Evolutionary conservation across 1,140 invertebrate species (phyloP).

Genomic region (Megalopta genalis): DNA sequence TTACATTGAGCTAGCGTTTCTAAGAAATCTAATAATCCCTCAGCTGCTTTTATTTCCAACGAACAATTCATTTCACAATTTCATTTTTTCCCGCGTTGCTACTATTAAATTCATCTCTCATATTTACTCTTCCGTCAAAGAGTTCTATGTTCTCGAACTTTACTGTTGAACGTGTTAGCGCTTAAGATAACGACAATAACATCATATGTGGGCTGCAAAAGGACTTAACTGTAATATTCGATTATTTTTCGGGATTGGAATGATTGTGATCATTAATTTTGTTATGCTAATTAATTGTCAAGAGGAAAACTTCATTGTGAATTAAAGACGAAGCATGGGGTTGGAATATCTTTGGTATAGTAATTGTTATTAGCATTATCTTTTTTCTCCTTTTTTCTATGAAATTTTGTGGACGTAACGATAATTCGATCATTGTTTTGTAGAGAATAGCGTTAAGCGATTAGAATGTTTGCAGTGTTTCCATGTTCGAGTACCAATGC

Average conservation of each 20-base stretch:
- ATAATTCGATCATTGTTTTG: conserved; percentile 12
- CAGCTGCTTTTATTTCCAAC: no score
- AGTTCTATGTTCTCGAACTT: neutral
- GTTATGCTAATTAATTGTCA: neutral
- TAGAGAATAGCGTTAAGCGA: conserved; percentile 3
- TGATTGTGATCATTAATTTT: neutral
- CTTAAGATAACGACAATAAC: neutral
- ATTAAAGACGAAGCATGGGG: neutral
- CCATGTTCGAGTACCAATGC: neutral
- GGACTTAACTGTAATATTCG: conserved; percentile 1
- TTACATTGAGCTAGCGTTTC: neutral
- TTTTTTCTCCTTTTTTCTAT: neutral
- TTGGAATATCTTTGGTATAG: neutral
- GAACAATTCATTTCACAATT: no score
- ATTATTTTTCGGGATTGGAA: neutral
- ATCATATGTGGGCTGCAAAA: neutral
- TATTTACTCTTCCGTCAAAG: no score
- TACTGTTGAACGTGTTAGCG: neutral
- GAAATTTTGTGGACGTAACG: neutral
- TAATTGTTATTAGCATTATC: neutral
- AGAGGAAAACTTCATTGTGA: neutral
- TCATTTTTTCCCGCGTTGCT: neutral
- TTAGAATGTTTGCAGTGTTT: conserved; percentile 10
- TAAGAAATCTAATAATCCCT: neutral
- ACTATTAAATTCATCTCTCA: no score